Evolutionary conservation across 2,797 vertebrate genomes (phyloP), one percentile per base, ranked within the genome.

Genomic region (Myotis myotis): DNA sequence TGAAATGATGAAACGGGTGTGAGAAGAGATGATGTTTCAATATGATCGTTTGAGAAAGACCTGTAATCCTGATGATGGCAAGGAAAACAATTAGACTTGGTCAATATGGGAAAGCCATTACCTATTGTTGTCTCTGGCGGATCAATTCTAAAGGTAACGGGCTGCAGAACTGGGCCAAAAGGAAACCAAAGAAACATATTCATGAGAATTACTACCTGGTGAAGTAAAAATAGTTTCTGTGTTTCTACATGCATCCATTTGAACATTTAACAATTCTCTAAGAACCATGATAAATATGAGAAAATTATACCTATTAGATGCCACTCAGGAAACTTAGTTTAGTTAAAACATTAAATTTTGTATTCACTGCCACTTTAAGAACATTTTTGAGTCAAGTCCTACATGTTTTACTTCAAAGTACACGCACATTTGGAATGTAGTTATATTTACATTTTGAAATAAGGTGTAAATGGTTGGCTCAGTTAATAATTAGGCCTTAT

Each of bases 81-180:
- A 75, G 93, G 94, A 95, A 97, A 97, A 95, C 60, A 97, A 96
- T 89, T 28, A 81, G 0, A 19, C 66, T 51, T 96, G 57, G 87
- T 97, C 72, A 95, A 71, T 76, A 95, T 87, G 72, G 82, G 95
- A 97, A 97, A 93, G 85, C 11, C 85, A 85, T 98, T 98, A 98
- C 98, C 97, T 98, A 98, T 86, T 8, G 95, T 97, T 96, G 98
- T 96, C 96, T 93, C 97, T 87, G 97, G 93, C 78, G 93, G 95
- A 38, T 98, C 97, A 96, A 28, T 95, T 98, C 91, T 98, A 98
- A 97, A 96, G 95, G 97, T 98, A 96, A 98, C 81, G 70, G 96
- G 96, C 87, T 98, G 98, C 96, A 94, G 89, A 96, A 97, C 98
- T 98, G 97, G 72, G 92, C 68, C 96, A 96, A 97, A 96, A 96